Conservation (phyloP, 1,140 invertebrate genomes). For the Aricia agestis region DNA sequence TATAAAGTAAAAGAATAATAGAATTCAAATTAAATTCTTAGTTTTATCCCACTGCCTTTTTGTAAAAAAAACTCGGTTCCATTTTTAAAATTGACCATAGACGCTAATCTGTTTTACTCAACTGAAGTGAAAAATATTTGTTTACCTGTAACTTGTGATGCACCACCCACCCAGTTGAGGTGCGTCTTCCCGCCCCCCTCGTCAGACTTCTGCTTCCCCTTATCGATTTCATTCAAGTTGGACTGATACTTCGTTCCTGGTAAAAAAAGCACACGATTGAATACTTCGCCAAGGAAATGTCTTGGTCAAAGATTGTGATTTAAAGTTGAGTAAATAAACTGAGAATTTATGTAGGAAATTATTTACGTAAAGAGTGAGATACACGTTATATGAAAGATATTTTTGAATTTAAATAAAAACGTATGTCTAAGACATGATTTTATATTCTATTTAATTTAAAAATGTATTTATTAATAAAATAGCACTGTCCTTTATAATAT, state of each 20-base stretch:
- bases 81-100: neutral
- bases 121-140: constrained; percentile 11
- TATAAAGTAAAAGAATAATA: too few species aligned
- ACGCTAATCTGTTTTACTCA: neutral
- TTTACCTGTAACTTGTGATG: constrained; percentile 65
- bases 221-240: constrained; percentile 70
- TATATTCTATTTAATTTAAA: too few species aligned
- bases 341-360: constrained; percentile 16
- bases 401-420: too few species aligned
- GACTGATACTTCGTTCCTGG: constrained; percentile 70
- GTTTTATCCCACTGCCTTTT: too few species aligned
- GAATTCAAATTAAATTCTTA: too few species aligned
- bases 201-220: constrained; percentile 68
- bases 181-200: constrained; percentile 69
- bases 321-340: neutral
- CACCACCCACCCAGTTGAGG: constrained; percentile 67
- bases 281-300: constrained; percentile 20
- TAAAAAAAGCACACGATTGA: constrained; percentile 31
- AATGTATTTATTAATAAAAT: too few species aligned
- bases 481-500: too few species aligned
- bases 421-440: too few species aligned
- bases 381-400: too few species aligned
- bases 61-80: neutral
- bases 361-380: neutral
- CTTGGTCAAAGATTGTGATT: neutral